A percentile compares a stretch with the other conserved stretches of the same genome.
Evolutionary conservation across 2,113 vertebrate genomes (phyloP).

Genomic region (Phrynosoma platyrhinos): DNA sequence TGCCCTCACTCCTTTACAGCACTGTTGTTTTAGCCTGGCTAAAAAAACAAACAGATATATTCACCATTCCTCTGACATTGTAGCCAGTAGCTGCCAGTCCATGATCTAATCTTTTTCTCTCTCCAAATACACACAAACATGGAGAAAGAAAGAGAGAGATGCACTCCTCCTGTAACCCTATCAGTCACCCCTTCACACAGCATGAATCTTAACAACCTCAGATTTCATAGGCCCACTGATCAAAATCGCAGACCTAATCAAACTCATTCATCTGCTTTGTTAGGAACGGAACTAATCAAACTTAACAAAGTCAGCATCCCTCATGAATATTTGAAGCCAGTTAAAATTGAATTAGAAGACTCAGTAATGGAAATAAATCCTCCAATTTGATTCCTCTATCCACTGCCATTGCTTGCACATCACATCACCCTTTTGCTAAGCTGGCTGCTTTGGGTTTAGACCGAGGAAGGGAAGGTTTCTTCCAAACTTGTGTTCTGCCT

Average conservation of each 20-base stretch:
- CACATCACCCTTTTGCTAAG: neutral
- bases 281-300: constrained; percentile 31
- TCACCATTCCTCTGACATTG: no score
- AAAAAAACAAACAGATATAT: no score
- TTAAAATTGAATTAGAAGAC: constrained; percentile 36
- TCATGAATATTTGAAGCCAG: constrained; percentile 41
- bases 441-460: neutral
- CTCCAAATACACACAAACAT: neutral
- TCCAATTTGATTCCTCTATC: neutral
- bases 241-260: constrained; percentile 23
- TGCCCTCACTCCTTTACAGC: no score
- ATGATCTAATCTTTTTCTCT: neutral
- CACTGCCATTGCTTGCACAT: neutral
- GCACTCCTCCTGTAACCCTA: neutral
- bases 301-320: constrained; percentile 10
- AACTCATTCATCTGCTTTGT: constrained; percentile 26
- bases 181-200: neutral
- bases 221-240: constrained; percentile 6
- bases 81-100: no score
- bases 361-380: constrained; percentile 20
- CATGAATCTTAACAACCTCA: neutral
- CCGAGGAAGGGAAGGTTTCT: no score
- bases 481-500: neutral
- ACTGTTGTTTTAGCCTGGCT: no score
- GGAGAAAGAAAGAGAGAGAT: no score